phyloP scores from a whole-genome alignment of 2,888 invertebrate species.

The Auanema freiburgensis region DNA sequence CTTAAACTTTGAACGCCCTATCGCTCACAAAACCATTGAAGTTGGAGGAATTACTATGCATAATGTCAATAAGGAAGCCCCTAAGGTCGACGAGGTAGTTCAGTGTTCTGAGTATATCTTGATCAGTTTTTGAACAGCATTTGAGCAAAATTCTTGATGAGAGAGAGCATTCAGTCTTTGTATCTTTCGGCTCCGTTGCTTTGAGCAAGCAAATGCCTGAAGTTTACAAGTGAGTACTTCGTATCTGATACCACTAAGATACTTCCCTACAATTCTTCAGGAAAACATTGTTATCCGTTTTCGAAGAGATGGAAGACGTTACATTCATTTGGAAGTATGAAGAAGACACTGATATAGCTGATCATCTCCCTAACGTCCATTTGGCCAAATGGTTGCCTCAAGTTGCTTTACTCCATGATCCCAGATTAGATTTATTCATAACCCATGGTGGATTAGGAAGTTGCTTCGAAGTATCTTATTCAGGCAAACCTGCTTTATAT shows the following conservation, averaged over 20 bases:
- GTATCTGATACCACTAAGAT: no score
- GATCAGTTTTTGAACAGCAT: no score
- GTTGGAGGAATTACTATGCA: slow-evolving; percentile 35
- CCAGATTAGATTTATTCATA: slow-evolving; percentile 9
- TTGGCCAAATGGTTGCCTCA: slow-evolving; percentile 47
- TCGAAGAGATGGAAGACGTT: slow-evolving; percentile 26
- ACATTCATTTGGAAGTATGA: slow-evolving; percentile 48
- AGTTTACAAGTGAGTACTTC: slow-evolving; percentile 11
- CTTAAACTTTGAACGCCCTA: slow-evolving; percentile 29
- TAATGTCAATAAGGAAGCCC: not conserved
- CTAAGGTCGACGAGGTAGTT: no score
- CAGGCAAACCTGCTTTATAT: no score
- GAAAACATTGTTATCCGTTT: slow-evolving; percentile 25
- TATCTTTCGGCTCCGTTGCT: slow-evolving; percentile 21
- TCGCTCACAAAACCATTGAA: slow-evolving; percentile 28
- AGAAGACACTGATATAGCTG: slow-evolving; percentile 21
- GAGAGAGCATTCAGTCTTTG: slow-evolving; percentile 18
- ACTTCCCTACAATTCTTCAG: no score
- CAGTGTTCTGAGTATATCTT: no score
- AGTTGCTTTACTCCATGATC: slow-evolving; percentile 33
- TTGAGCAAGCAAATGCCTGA: slow-evolving; percentile 22
- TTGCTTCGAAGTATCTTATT: slow-evolving; percentile 9
- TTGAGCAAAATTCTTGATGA: slow-evolving; percentile 17
- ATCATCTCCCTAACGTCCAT: slow-evolving; percentile 32
- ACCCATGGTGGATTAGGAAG: slow-evolving; percentile 22